A percentile compares a stretch with the other conserved stretches of the same genome.
Evolutionary conservation across 2,797 vertebrate genomes (phyloP).

Genomic region (Phrynocephalus vlangalii): DNA sequence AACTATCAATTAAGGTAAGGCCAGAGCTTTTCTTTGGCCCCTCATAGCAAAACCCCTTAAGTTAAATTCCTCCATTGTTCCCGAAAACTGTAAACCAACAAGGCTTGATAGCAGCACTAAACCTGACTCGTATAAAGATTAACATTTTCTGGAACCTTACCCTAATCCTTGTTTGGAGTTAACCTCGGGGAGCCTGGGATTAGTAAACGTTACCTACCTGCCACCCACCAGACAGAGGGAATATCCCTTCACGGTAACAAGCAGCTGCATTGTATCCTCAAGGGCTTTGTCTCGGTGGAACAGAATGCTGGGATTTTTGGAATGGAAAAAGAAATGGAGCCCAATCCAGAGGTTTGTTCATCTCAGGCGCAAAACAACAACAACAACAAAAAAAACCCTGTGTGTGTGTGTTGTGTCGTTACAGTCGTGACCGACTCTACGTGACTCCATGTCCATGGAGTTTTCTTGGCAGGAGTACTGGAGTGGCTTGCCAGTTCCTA

Average conservation of each 20-base stretch:
- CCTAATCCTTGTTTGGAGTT: constrained; percentile 93
- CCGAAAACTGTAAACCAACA: constrained; percentile 78
- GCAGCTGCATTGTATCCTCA: constrained; percentile 76
- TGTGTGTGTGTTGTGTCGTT: no score
- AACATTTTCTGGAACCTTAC: constrained; percentile 88
- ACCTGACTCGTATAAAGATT: constrained; percentile 86
- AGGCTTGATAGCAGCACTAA: constrained; percentile 75
- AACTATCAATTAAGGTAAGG: constrained; percentile 79
- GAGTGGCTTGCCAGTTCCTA: no score
- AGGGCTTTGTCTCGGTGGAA: constrained; percentile 73
- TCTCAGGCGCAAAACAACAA: no score
- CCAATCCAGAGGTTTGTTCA: background rate
- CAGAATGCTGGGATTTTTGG: constrained; percentile 58
- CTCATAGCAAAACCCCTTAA: constrained; percentile 53
- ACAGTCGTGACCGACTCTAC: no score
- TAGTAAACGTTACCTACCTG: constrained; percentile 89
- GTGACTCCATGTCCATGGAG: no score
- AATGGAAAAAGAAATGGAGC: constrained; percentile 61
- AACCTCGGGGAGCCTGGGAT: constrained; percentile 90
- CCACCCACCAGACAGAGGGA: constrained; percentile 83
- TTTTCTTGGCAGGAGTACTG: no score
- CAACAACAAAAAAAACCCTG: no score
- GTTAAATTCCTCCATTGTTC: constrained; percentile 87
- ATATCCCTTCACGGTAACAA: constrained; percentile 78
- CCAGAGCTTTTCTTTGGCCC: constrained; percentile 68